Evolutionary conservation across 2,797 vertebrate species (phyloP), one percentile per base, ranked within the genome.

Genomic region (Oceanodroma leucorhoa): DNA sequence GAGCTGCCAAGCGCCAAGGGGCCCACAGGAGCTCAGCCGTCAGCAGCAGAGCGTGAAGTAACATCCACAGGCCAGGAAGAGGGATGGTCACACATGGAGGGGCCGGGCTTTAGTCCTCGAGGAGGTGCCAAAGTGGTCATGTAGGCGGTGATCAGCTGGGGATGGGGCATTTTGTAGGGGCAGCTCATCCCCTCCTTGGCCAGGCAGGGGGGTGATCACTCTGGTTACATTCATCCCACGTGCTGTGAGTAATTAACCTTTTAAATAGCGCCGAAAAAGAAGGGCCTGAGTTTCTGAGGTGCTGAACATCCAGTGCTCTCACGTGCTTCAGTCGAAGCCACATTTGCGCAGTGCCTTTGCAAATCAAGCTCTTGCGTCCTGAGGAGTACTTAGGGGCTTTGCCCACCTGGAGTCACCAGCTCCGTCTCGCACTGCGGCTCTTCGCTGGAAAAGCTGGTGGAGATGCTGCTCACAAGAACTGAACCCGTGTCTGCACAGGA

Each of bases 291-390:
- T 32, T 73, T 60, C 69, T 54, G 83, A 55, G 58, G 40, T 34
- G 43, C 62, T 82, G 73, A 46, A 22, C 3, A 32, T 23, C 24
- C 51, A 45, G 27, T 32, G 62, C 27, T 91, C 50, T 14, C 55
- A 43, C 1, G 2, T 0, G 1, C 51, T 83, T 46, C 48, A 43
- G 41, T 7, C 0, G 1, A 62, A 54, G 76, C 64, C 60, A 27
- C 1, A 0, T 53, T 48, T 27, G 61, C 32, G 27, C 41, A 65
- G 46, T 54, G 60, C 70, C 80, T 89, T 86, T 84, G 62, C 29
- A 41, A 50, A 23, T 24, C 22, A 18, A 62, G 24, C 69, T 72
- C 61, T 64, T 67, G 14, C 22, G 64, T 23, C 51, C 40, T 3
- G 54, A 41, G 50, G 45, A 50, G 46, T 2, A 16, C 14, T 14